Evolutionary conservation across 2,888 invertebrate genomes (phyloP), one percentile per base, ranked within the genome.

Genomic region (Nomada goodeniana): DNA sequence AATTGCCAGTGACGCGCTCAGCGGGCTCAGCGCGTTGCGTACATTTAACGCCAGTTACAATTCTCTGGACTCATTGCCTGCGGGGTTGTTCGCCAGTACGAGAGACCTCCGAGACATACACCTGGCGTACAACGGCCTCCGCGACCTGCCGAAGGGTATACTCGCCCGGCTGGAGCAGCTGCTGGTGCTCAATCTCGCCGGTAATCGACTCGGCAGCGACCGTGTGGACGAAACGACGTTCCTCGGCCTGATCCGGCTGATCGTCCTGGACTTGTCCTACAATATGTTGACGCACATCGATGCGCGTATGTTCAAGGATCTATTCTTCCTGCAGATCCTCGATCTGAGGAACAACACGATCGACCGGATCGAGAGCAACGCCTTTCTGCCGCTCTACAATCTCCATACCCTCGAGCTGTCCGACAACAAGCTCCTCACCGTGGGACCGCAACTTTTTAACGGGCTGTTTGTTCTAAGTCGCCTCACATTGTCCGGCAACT

Each of bases 31-130:
- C 55, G 96, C 97, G 64, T 94, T 98, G 93, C 96, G 97, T 89
- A 96, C 97, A 55, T 94, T 99, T 70, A 98, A 98, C 95, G 95
- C 98, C 91, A 97, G 98, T 88, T 96, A 97, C 93, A 99, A 99
- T 94, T 96, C 96, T 86, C 94, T 99, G 89, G 96, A 96, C 88
- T 96, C 96, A 23, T 94, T 98, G 91, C 98, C 98, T 0, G 96
- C 97, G 89, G 96, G 96, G 63, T 94, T 98, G 76, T 98, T 98
- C 93, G 96, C 96, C 60, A 96, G 97, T 88, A 97, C 97, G 81
- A 96, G 97, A 90, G 98, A 98, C 92, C 94, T 98, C 75, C 96
- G 97, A 81, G 98, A 98, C 94, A 95, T 98, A 83, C 97, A 98
- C 92, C 94, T 98, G 85, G 97, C 98, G 91, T 96, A 97, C 94